Evolutionary conservation across 2,797 vertebrate species (phyloP).

Genomic region (Melanotaenia maccullochi): DNA sequence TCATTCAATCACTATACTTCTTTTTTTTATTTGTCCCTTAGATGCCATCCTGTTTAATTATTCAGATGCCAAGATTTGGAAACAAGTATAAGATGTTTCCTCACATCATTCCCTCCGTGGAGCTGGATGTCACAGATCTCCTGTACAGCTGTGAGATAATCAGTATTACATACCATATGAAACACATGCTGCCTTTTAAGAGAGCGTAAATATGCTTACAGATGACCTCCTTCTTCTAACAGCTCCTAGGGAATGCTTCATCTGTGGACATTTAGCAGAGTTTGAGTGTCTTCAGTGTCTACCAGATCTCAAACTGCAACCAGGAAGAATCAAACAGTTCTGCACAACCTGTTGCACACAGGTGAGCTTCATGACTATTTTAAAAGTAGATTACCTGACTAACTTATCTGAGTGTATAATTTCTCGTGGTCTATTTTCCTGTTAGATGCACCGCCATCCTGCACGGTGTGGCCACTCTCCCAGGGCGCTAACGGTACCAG

Average conservation of each 20-base stretch:
- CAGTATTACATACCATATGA: background rate
- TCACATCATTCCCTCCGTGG: conserved; percentile 84
- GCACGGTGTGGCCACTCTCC: conserved; percentile 72
- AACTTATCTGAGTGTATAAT: background rate
- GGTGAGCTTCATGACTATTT: conserved; percentile 47
- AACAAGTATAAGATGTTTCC: conserved; percentile 88
- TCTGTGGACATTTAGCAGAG: conserved; percentile 79
- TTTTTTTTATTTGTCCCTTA: conserved; percentile 38
- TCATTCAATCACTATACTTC: background rate
- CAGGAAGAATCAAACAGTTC: conserved; percentile 83
- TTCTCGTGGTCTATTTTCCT: background rate
- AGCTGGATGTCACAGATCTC: conserved; percentile 86
- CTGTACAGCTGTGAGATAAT: conserved; percentile 79
- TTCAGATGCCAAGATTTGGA: conserved; percentile 89
- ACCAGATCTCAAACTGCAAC: conserved; percentile 79
- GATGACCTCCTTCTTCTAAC: conserved; percentile 14
- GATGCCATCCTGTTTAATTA: conserved; percentile 84
- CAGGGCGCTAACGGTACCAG: conserved; percentile 54
- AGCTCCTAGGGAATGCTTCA: conserved; percentile 83
- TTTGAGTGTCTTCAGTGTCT: conserved; percentile 83
- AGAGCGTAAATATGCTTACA: background rate
- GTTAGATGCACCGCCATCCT: conserved; percentile 80
- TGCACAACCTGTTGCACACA: conserved; percentile 82
- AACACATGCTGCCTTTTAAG: background rate
- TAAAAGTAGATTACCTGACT: background rate